Evolutionary conservation across 2,113 vertebrate genomes (phyloP).

Genomic region (Gila orcuttii): DNA sequence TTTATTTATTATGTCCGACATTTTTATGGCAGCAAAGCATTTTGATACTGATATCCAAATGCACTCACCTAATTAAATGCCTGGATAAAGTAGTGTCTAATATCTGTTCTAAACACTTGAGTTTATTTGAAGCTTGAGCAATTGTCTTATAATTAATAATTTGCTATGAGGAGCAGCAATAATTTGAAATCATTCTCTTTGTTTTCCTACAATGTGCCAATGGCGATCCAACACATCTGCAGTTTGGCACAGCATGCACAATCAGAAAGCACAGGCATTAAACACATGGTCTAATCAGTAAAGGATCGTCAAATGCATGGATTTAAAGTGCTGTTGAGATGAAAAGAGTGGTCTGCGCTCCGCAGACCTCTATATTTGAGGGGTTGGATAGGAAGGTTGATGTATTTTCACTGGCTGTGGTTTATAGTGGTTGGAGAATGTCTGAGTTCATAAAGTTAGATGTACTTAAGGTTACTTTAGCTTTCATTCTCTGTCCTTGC

Average conservation of each 20-base stretch:
- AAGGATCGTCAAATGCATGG: neutral
- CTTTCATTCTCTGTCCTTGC: constrained; percentile 49
- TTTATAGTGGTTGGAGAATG: constrained; percentile 47
- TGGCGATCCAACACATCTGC: neutral
- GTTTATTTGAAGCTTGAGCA: neutral
- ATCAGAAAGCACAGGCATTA: constrained; percentile 22
- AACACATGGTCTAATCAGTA: constrained; percentile 11
- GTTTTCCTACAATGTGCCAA: constrained; percentile 1
- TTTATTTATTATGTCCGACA: neutral
- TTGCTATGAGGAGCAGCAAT: neutral
- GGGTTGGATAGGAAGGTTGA: neutral
- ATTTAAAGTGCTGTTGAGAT: neutral
- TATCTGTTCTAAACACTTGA: neutral
- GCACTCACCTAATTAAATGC: neutral
- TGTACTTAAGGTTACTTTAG: constrained; percentile 49
- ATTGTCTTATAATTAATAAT: neutral
- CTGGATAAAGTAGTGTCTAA: neutral
- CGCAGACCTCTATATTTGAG: constrained; percentile 21
- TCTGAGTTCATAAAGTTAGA: constrained; percentile 45
- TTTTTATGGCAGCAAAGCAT: neutral
- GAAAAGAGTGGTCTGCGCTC: neutral
- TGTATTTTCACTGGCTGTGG: constrained; percentile 24
- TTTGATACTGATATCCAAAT: neutral
- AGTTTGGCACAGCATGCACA: constrained; percentile 4
- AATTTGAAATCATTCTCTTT: constrained; percentile 2